These are phyloP conservation scores for Centrocercus urophasianus DNA, from an alignment of 2,113 vertebrate species.

Conservation along the genomic window DNA sequence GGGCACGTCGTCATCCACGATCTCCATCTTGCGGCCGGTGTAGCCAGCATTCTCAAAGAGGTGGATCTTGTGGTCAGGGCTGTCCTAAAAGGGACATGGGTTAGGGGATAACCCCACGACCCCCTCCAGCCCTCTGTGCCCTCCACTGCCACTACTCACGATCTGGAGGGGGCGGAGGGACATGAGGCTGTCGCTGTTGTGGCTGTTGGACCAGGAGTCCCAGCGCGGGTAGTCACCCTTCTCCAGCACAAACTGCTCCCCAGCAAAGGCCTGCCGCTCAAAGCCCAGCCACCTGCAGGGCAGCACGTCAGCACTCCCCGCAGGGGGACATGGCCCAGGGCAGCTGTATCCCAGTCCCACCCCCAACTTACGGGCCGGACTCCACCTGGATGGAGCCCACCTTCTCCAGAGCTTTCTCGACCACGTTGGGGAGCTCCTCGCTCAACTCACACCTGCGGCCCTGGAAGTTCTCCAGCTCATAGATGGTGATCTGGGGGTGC, in stretches of 20 bases:
- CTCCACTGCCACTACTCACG: slow-evolving; percentile 69
- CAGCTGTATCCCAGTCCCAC: background rate
- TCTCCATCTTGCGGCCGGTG: slow-evolving; percentile 92
- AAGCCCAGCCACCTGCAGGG: slow-evolving; percentile 88
- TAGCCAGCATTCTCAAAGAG: slow-evolving; percentile 89
- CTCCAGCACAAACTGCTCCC: slow-evolving; percentile 93
- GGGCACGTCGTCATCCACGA: slow-evolving; percentile 90
- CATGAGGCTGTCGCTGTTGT: slow-evolving; percentile 85
- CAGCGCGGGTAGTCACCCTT: slow-evolving; percentile 92
- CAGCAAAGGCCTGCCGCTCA: slow-evolving; percentile 81
- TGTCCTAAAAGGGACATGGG: slow-evolving; percentile 75
- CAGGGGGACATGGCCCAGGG: fast-evolving
- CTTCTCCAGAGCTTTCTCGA: slow-evolving; percentile 85
- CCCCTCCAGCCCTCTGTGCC: fast-evolving
- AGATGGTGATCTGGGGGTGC: slow-evolving; percentile 71
- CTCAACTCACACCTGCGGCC: slow-evolving; percentile 85
- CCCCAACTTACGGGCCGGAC: slow-evolving; percentile 83
- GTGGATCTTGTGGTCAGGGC: slow-evolving; percentile 89
- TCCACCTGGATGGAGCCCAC: slow-evolving; percentile 90
- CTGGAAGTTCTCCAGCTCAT: slow-evolving; percentile 88
- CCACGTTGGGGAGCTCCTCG: slow-evolving; percentile 84
- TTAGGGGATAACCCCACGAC: background rate
- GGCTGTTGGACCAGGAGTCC: slow-evolving; percentile 94
- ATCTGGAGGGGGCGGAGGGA: slow-evolving; percentile 88
- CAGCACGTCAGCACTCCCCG: fast-evolving